phyloP scores from a whole-genome alignment of 1,140 invertebrate species.

The Drosophila albomicans region DNA sequence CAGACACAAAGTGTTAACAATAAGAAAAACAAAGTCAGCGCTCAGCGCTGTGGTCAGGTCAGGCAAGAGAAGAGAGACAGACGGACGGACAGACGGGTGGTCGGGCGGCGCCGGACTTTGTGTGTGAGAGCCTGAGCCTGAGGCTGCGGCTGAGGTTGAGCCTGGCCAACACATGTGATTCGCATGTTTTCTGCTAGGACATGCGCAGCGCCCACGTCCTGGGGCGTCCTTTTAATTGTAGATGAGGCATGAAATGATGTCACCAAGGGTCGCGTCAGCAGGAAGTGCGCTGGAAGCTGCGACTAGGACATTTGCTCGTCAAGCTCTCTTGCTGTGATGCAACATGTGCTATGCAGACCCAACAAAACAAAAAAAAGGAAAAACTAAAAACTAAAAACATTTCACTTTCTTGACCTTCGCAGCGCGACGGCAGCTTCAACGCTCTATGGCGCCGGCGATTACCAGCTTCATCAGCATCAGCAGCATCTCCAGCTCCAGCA shows the following conservation, averaged over 20 bases:
- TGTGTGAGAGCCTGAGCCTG: neutral
- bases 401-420: conserved; percentile 9
- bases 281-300: conserved; percentile 54
- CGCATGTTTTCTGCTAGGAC: conserved; percentile 55
- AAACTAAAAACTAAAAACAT: neutral
- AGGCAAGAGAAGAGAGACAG: conserved; percentile 2
- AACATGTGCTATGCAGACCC: conserved; percentile 70
- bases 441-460: conserved; percentile 72
- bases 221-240: conserved; percentile 69
- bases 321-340: conserved; percentile 62
- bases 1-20: conserved; percentile 73
- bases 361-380: neutral
- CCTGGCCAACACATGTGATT: conserved; percentile 78
- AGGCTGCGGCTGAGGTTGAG: neutral
- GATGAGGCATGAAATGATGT: conserved; percentile 84
- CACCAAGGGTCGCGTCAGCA: conserved; percentile 70
- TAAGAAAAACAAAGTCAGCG: conserved; percentile 73
- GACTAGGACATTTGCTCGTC: conserved; percentile 1
- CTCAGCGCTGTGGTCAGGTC: conserved; percentile 9
- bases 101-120: conserved; percentile 30
- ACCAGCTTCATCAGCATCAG: conserved; percentile 52
- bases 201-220: conserved; percentile 26
- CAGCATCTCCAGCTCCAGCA: conserved; percentile 56
- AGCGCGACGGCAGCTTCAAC: conserved; percentile 63
- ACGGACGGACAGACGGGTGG: neutral